Conservation (phyloP, 2,113 vertebrate species). For the Euleptes europaea region DNA sequence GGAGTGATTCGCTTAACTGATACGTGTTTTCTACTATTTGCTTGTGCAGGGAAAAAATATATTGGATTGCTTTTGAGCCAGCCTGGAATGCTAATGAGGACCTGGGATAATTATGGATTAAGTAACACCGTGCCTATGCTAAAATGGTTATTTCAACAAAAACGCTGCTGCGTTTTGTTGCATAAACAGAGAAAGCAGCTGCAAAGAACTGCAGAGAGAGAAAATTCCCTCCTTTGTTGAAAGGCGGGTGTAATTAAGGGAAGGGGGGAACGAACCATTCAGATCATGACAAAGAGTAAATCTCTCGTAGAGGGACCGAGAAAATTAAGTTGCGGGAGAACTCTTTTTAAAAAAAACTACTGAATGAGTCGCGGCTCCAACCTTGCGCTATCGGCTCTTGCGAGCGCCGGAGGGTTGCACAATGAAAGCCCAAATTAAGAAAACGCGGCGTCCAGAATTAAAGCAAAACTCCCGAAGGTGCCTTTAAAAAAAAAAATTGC, state of each 20-base stretch:
- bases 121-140: not conserved
- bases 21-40: not conserved
- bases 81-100: not conserved
- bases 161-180: not conserved
- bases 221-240: not conserved
- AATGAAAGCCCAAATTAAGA: not conserved
- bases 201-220: not conserved
- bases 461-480: not conserved
- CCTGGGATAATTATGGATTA: not conserved
- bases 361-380: not conserved
- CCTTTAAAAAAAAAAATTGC: not conserved
- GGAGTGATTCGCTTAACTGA: not conserved
- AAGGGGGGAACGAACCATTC: not conserved
- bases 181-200: not conserved
- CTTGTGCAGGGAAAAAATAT: no score
- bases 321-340: not conserved
- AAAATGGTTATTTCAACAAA: not conserved
- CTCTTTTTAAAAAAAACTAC: not conserved
- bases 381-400: not conserved
- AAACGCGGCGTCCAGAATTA: not conserved
- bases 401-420: not conserved
- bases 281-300: not conserved
- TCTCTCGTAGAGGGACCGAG: not conserved
- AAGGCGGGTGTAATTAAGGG: not conserved
- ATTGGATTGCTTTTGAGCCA: not conserved